These are phyloP conservation scores for Clitarchus hookeri DNA, from an alignment of 2,888 invertebrate species.

Conservation along the genomic window DNA sequence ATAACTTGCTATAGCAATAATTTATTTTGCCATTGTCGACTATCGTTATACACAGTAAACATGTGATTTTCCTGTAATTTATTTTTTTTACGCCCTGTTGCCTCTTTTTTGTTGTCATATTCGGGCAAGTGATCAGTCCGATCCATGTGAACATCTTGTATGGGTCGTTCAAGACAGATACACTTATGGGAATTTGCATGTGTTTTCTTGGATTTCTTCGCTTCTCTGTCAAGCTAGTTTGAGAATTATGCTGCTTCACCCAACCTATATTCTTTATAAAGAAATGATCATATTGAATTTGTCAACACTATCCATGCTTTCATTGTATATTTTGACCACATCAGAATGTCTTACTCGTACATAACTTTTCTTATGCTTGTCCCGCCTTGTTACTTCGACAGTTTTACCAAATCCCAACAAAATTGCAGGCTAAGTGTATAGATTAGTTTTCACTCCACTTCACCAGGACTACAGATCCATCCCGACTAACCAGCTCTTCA, in stretches of 20 bases:
- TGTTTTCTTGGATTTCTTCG: neutral
- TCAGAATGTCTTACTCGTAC: constrained; percentile 43
- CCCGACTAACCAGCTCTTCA: neutral
- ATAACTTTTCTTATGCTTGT: constrained; percentile 41
- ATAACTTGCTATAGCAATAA: too few species aligned
- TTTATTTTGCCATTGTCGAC: too few species aligned
- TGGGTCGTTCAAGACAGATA: constrained; percentile 32
- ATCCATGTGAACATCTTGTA: constrained; percentile 40
- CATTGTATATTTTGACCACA: constrained; percentile 46
- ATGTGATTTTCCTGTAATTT: constrained; percentile 42
- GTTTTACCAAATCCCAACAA: constrained; percentile 22
- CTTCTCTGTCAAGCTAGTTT: neutral
- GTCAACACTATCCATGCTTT: constrained; percentile 48
- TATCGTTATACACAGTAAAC: constrained; percentile 41
- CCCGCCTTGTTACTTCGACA: constrained; percentile 32
- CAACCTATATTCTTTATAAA: constrained; percentile 42
- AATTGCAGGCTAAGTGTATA: constrained; percentile 19
- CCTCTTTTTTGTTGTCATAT: constrained; percentile 39
- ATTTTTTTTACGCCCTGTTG: constrained; percentile 40
- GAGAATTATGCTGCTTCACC: constrained; percentile 17
- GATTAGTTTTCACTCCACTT: constrained; percentile 11
- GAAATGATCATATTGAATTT: constrained; percentile 36
- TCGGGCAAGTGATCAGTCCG: constrained; percentile 41
- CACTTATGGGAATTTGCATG: neutral
- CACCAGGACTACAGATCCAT: constrained; percentile 11